These are phyloP conservation scores for Phoebastria nigripes DNA, from an alignment of 2,797 vertebrate genomes.

Conservation along the genomic window DNA sequence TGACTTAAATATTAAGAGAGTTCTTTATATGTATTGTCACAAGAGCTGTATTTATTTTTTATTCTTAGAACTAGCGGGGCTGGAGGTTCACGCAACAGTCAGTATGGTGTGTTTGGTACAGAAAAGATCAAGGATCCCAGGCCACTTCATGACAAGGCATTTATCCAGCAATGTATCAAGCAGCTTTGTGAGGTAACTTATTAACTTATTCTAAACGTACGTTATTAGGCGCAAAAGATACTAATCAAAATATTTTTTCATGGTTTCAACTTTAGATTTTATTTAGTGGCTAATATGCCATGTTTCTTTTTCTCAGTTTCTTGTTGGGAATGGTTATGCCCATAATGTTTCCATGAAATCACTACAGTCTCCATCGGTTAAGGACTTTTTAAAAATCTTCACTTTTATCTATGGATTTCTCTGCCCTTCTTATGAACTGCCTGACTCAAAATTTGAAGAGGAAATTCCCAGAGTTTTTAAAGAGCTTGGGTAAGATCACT, in stretches of 20 bases:
- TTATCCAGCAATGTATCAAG: conserved; percentile 91
- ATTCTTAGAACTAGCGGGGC: conserved; percentile 78
- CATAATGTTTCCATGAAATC: conserved; percentile 85
- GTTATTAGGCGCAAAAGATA: background rate
- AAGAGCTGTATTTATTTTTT: background rate
- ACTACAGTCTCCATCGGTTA: conserved; percentile 91
- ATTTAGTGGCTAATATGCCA: background rate
- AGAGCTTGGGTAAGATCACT: conserved; percentile 82
- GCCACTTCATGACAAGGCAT: conserved; percentile 93
- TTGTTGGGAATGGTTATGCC: conserved; percentile 84
- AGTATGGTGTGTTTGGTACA: conserved; percentile 83
- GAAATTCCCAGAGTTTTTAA: conserved; percentile 91
- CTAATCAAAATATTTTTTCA: background rate
- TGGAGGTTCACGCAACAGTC: conserved; percentile 83
- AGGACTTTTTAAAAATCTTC: conserved; percentile 95
- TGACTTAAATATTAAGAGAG: background rate
- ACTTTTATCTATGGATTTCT: conserved; percentile 88
- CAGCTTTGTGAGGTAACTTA: conserved; percentile 88
- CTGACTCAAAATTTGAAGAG: conserved; percentile 92
- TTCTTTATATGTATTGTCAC: background rate
- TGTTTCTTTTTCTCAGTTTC: conserved; percentile 77
- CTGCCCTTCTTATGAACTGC: conserved; percentile 87
- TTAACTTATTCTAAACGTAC: background rate
- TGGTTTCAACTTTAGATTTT: background rate
- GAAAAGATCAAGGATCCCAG: conserved; percentile 95